Percentiles rank a stretch among this genome's conserved stretches.
Conservation (phyloP, 2,888 invertebrate species). For the Limenitis camilla region DNA sequence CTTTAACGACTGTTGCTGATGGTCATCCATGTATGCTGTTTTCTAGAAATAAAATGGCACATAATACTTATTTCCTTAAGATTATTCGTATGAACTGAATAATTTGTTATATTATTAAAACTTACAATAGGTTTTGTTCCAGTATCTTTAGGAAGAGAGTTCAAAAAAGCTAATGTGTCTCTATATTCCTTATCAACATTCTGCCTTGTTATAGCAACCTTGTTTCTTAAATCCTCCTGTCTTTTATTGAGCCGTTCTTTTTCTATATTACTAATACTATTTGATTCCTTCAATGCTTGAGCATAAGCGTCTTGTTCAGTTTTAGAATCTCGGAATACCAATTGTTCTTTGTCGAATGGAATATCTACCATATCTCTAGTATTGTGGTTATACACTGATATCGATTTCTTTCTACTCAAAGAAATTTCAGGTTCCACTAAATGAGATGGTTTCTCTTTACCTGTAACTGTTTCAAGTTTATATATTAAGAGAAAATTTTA, state of each 20-base stretch:
- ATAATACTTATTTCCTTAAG: background rate
- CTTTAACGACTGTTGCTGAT: constrained; percentile 43
- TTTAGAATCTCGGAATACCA: constrained; percentile 45
- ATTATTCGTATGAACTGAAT: background rate
- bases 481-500: background rate
- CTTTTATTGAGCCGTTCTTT: constrained; percentile 38
- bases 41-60: constrained; percentile 34
- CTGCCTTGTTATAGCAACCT: constrained; percentile 76
- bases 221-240: constrained; percentile 45
- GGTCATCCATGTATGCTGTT: constrained; percentile 51
- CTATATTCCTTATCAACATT: constrained; percentile 70
- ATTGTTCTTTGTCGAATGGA: constrained; percentile 33
- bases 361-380: constrained; percentile 48
- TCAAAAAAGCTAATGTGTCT: constrained; percentile 60
- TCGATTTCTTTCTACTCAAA: constrained; percentile 38
- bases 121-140: constrained; percentile 46
- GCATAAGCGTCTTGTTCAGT: constrained; percentile 56
- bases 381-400: constrained; percentile 55
- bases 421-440: constrained; percentile 27
- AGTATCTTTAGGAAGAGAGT: constrained; percentile 51
- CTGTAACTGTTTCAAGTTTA: constrained; percentile 25
- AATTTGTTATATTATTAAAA: constrained; percentile 15
- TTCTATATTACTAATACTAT: constrained; percentile 23
- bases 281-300: constrained; percentile 48
- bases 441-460: constrained; percentile 32